phyloP scores from a whole-genome alignment of 1,140 invertebrate species.

The Calephelis nemesis region DNA sequence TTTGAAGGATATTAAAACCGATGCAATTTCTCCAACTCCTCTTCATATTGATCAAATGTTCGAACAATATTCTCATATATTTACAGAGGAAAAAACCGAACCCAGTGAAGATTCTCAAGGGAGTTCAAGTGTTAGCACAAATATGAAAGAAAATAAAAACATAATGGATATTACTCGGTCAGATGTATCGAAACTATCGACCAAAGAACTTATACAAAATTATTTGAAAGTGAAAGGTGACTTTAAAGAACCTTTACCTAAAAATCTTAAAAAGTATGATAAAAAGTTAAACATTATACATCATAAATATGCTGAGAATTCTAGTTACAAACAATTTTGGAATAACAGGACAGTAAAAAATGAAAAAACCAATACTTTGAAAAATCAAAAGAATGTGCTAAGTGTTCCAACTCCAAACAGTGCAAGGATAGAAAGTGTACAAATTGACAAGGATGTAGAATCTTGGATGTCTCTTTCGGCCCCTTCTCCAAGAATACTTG shows the following conservation, averaged over 20 bases:
- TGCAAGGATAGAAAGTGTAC: constrained; percentile 62
- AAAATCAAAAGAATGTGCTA: constrained; percentile 50
- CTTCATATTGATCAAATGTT: constrained; percentile 67
- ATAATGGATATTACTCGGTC: constrained; percentile 41
- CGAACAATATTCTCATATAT: constrained; percentile 47
- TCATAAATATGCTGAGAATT: constrained; percentile 43
- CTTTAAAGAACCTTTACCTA: constrained; percentile 48
- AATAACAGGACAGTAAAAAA: constrained; percentile 50
- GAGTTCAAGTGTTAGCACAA: constrained; percentile 31
- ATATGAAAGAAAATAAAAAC: constrained; percentile 42
- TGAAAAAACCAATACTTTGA: constrained; percentile 42
- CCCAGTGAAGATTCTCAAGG: constrained; percentile 40
- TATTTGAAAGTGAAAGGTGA: constrained; percentile 70
- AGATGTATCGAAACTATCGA: constrained; percentile 62
- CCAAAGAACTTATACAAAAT: constrained; percentile 68
- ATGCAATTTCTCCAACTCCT: constrained; percentile 62
- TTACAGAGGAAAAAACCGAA: constrained; percentile 41
- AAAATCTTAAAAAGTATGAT: constrained; percentile 51
- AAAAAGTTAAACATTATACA: constrained; percentile 48
- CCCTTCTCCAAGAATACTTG: constrained; percentile 55
- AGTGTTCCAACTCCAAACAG: constrained; percentile 48
- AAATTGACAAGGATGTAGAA: constrained; percentile 74
- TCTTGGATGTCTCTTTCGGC: constrained; percentile 75
- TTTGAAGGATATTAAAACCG: constrained; percentile 72
- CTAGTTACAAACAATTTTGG: constrained; percentile 53